Evolutionary conservation across 2,888 invertebrate genomes (phyloP).

Genomic region (Tetrapedia diversipes): DNA sequence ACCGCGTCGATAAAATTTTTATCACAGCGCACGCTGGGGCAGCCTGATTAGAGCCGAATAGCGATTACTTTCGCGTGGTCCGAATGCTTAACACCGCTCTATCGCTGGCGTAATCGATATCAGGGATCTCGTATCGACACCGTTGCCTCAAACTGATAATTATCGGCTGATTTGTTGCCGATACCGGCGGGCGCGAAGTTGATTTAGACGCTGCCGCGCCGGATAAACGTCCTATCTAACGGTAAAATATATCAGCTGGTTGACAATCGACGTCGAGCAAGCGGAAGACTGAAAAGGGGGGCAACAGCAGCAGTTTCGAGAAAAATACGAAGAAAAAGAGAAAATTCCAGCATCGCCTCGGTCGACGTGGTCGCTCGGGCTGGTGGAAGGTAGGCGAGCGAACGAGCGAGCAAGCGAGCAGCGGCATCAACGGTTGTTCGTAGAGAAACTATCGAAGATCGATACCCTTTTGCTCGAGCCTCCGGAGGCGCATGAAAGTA

Average conservation of each 20-base stretch:
- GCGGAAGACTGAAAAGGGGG: too few relatives aligned
- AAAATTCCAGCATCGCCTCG: not conserved
- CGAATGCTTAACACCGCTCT: slow-evolving; percentile 33
- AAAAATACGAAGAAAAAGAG: not conserved
- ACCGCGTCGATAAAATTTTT: slow-evolving; percentile 18
- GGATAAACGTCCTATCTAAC: not conserved
- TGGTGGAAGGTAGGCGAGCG: too few relatives aligned
- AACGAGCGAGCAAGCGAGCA: too few relatives aligned
- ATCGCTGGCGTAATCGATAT: slow-evolving; percentile 13
- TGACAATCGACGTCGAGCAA: slow-evolving; percentile 15
- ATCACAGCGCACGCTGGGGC: slow-evolving; percentile 26
- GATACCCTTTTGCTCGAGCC: slow-evolving; percentile 13
- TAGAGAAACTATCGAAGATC: slow-evolving; percentile 39
- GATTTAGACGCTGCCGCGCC: not conserved
- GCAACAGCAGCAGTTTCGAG: too few relatives aligned
- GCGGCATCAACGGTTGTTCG: slow-evolving; percentile 11
- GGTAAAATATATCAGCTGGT: not conserved
- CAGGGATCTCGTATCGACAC: slow-evolving; percentile 31
- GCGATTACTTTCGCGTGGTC: slow-evolving; percentile 30
- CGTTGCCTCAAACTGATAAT: slow-evolving; percentile 31
- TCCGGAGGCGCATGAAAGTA: slow-evolving; percentile 30
- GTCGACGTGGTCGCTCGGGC: not conserved
- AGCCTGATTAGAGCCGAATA: slow-evolving; percentile 25
- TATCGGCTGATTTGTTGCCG: slow-evolving; percentile 11
- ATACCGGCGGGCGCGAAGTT: not conserved